Conservation (phyloP, 1,140 invertebrate species). For the Zeugodacus cucurbitae region DNA sequence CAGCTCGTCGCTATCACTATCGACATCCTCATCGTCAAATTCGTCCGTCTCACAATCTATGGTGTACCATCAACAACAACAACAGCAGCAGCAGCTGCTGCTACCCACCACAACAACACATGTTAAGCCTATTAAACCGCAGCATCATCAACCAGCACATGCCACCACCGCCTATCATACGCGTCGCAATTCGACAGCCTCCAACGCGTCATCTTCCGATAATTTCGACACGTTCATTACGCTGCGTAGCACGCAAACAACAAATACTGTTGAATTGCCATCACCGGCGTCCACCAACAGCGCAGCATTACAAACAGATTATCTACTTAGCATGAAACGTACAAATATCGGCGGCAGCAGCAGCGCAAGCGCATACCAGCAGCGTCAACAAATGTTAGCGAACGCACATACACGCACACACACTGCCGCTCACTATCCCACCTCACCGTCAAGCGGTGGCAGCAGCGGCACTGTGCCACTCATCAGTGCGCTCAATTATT, state of each 20-base stretch:
- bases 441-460: conserved; percentile 13
- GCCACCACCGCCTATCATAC: not conserved
- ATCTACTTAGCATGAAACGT: not conserved
- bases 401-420: conserved; percentile 7
- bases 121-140: not conserved
- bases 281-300: not conserved
- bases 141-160: conserved; percentile 44
- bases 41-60: conserved; percentile 57
- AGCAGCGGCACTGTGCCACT: conserved; percentile 46
- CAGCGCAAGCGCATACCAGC: conserved; percentile 50
- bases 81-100: conserved; percentile 48
- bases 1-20: conserved; percentile 58
- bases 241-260: conserved; percentile 46
- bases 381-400: conserved; percentile 43
- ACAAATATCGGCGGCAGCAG: conserved; percentile 44
- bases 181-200: conserved; percentile 60
- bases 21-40: conserved; percentile 62
- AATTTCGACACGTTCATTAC: conserved; percentile 63
- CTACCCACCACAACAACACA: not conserved
- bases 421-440: not conserved
- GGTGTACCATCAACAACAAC: conserved; percentile 41
- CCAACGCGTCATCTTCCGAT: conserved; percentile 61
- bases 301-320: conserved; percentile 23
- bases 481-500: conserved; percentile 58
- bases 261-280: not conserved